Evolutionary conservation across 2,113 vertebrate species (phyloP).

Genomic region (Fulica atra): DNA sequence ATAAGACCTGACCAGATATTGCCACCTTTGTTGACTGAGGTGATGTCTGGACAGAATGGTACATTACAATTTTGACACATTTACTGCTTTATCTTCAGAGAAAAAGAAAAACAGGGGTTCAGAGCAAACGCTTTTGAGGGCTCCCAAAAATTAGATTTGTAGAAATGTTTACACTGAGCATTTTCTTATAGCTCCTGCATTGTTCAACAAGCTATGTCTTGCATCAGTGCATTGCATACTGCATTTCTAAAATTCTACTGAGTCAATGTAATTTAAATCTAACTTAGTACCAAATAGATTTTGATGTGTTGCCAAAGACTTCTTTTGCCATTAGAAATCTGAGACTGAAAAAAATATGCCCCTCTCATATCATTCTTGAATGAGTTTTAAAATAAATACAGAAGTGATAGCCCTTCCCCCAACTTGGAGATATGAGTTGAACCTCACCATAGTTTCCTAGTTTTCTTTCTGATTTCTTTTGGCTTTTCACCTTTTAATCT

Average conservation of each 20-base stretch:
- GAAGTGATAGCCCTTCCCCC: neutral
- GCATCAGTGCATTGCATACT: neutral
- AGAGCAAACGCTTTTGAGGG: neutral
- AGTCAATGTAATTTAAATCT: neutral
- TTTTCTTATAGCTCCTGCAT: neutral
- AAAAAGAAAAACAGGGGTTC: neutral
- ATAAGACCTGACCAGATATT: neutral
- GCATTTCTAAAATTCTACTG: slow-evolving; percentile 2
- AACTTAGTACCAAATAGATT: neutral
- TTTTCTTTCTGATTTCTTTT: slow-evolving; percentile 34
- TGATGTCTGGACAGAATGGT: neutral
- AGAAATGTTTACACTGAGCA: neutral
- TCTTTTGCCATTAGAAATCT: neutral
- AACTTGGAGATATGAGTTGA: neutral
- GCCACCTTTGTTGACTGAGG: neutral
- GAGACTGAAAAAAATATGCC: neutral
- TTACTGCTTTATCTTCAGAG: neutral
- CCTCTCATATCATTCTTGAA: neutral
- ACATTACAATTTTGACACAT: neutral
- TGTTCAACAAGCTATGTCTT: neutral
- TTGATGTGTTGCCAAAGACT: neutral
- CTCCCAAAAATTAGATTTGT: neutral
- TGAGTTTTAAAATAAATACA: neutral
- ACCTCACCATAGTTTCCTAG: neutral
- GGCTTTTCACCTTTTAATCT: slow-evolving; percentile 51